These are phyloP conservation scores for Eugnorisma glareosa DNA, from an alignment of 2,888 invertebrate species.

Conservation along the genomic window DNA sequence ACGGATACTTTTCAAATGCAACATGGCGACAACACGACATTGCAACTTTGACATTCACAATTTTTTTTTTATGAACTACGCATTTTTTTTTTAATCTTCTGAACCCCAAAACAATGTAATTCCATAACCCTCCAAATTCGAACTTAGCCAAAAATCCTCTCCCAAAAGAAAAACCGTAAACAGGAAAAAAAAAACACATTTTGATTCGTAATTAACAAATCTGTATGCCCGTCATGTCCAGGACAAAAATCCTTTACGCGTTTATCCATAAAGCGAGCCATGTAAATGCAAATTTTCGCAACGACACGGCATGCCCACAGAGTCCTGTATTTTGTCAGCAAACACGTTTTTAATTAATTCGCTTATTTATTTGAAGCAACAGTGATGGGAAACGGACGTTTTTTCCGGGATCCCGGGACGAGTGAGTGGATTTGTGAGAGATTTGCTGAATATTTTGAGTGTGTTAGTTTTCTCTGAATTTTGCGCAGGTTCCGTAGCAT, in stretches of 20 bases:
- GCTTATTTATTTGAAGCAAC: constrained; percentile 78
- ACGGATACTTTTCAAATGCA: not conserved
- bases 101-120: constrained; percentile 9
- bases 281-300: constrained; percentile 69
- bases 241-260: constrained; percentile 67
- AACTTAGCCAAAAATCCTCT: constrained; percentile 17
- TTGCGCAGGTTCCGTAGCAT: not conserved
- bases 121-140: not conserved
- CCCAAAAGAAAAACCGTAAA: constrained; percentile 31
- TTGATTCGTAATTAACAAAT: constrained; percentile 64
- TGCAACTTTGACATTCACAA: too few relatives aligned
- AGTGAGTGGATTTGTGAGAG: not conserved
- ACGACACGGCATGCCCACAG: constrained; percentile 60
- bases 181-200: constrained; percentile 45
- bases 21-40: too few relatives aligned
- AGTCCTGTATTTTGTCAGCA: constrained; percentile 80
- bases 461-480: not conserved
- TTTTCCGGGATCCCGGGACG: constrained; percentile 35
- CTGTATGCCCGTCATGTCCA: constrained; percentile 57
- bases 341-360: constrained; percentile 87
- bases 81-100: too few relatives aligned
- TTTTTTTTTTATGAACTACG: too few relatives aligned
- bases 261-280: constrained; percentile 66
- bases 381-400: constrained; percentile 51
- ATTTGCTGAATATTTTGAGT: not conserved